Evolutionary conservation across 2,113 vertebrate species (phyloP).

Genomic region (Myiozetetes cayanensis): DNA sequence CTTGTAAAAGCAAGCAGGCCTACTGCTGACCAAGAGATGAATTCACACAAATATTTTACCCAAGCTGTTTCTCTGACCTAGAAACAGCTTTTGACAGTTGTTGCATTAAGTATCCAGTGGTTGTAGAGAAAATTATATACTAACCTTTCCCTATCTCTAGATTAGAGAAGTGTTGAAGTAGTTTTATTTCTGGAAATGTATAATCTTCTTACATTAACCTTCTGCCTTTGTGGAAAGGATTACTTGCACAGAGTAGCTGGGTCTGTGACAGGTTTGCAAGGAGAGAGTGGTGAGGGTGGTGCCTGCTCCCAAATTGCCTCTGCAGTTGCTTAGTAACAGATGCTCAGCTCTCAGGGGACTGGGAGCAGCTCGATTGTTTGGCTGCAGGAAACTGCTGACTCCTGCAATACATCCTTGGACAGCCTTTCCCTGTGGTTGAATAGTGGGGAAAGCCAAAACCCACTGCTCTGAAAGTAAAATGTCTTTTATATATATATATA

Average conservation of each 20-base stretch:
- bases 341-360: background rate
- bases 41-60: background rate
- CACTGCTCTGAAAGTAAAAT: background rate
- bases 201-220: conserved; percentile 40
- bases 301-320: background rate
- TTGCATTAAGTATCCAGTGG: background rate
- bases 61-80: background rate
- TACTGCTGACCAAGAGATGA: background rate
- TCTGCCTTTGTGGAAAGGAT: conserved; percentile 11
- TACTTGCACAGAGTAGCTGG: background rate
- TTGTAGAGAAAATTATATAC: conserved; percentile 5
- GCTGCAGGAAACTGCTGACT: background rate
- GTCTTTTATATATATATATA: fast-evolving
- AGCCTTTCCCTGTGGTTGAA: background rate
- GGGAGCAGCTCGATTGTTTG: background rate
- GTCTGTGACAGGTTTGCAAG: background rate
- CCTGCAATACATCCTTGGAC: background rate
- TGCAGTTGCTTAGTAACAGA: background rate
- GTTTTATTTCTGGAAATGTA: conserved; percentile 47
- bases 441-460: background rate
- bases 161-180: background rate
- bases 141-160: background rate
- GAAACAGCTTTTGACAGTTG: background rate
- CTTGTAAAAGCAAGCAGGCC: background rate
- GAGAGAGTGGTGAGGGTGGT: background rate